Conservation (phyloP, 2,113 vertebrate genomes). For the Camelus bactrianus region DNA sequence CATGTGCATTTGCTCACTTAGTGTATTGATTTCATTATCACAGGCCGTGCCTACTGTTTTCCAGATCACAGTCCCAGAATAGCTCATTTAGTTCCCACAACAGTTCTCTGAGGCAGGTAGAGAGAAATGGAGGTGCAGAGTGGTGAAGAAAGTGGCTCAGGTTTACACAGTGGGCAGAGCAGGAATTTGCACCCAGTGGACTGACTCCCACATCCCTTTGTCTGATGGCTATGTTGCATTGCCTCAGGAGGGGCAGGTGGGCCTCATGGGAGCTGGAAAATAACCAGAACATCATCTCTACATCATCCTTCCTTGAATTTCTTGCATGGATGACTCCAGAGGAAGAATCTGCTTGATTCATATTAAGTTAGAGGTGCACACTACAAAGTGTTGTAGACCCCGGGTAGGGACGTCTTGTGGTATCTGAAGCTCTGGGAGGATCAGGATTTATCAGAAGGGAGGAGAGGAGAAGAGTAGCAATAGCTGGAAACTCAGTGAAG, state of each 20-base stretch:
- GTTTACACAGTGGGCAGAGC: not conserved
- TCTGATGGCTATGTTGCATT: not conserved
- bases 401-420: fast-evolving
- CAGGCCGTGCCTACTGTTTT: no score
- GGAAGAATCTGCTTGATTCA: not conserved
- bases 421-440: not conserved
- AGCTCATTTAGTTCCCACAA: not conserved
- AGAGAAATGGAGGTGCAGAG: not conserved
- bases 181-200: not conserved
- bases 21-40: not conserved
- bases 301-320: not conserved
- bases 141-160: not conserved
- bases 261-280: not conserved
- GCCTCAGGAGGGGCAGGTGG: not conserved
- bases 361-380: not conserved
- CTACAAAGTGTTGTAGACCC: not conserved
- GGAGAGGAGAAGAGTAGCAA: not conserved
- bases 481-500: not conserved
- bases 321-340: not conserved
- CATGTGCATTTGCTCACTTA: not conserved
- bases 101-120: not conserved
- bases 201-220: fast-evolving
- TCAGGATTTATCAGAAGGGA: not conserved
- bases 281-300: not conserved
- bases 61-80: not conserved